Base-by-base conservation (phyloP, 2,113 vertebrate genomes). In the Cyprinodon tularosa region DNA sequence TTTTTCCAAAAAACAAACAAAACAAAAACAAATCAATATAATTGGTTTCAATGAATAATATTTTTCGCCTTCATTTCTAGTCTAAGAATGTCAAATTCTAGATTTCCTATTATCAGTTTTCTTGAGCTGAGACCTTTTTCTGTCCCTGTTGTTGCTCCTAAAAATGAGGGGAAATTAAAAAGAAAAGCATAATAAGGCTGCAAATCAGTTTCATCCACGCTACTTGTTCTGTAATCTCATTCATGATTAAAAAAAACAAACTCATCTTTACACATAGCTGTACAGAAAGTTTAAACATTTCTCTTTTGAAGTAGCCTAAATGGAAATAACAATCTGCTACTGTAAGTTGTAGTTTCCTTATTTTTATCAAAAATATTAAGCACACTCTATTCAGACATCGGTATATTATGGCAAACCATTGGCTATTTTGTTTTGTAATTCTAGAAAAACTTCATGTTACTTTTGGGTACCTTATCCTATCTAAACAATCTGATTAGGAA, bases 81-180 rank as follows among this genome's bases (percentile, higher is more conserved):
- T 29, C 29, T 29, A 29, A 29, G 29, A 29, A 29, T 29, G 29
- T 29, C 29, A 29, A 29, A 29, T 29, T 29, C 29, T 29, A 79
- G 60, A 75, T 70, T 70, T 61, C 8, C 0, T 40, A 57, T 78
- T 57, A 81, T 60, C 84, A 15, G 64, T 84, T 4, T 66, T 62
- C 13, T 22, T 73, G 38, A 0, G 67, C 70, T 76, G 66, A 62
- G 36, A 62, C 63, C 68, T 59, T 68, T 80, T 73, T 83, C 59
- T 57, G 60, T 53, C 81, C 78, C 50, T 57, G 50, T n/a, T 57
- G 50, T 57, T 57, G 4, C 6, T 20, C 15, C 17, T n/a, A 15
- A 4, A 2, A 20, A 15, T 57, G 50, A 3, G 17, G 12, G 50
- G 50, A 57, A n/a, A n/a, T 20, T 9, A 10, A 3, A 9, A 4